Percentiles rank a stretch among this genome's conserved stretches.
Evolutionary conservation across 2,888 invertebrate genomes (phyloP).

Genomic region (Caenorhabditis afra): DNA sequence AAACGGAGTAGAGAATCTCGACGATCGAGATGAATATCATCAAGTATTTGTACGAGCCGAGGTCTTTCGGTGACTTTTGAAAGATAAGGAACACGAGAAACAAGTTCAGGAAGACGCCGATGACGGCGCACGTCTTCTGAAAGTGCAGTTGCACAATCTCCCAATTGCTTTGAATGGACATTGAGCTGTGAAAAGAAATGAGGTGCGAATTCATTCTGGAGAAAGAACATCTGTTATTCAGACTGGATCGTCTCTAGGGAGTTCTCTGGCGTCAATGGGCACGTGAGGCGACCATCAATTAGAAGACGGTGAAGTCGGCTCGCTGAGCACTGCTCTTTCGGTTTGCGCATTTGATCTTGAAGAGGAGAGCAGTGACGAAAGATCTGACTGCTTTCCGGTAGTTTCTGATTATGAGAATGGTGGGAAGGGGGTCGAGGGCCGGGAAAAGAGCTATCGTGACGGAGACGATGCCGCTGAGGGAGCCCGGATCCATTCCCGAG

Average conservation of each 20-base stretch:
- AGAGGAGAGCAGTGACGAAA: not conserved
- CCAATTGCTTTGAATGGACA: not conserved
- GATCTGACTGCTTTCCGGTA: constrained; percentile 19
- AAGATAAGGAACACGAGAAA: constrained; percentile 13
- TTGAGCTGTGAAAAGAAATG: too few species aligned
- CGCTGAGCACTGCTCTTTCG: too few species aligned
- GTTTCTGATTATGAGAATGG: constrained; percentile 32
- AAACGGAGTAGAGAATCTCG: constrained; percentile 10
- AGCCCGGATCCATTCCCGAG: constrained; percentile 6
- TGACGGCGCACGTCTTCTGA: constrained; percentile 2
- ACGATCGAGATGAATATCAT: constrained; percentile 26
- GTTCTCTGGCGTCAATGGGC: too few species aligned
- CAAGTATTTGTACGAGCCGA: constrained; percentile 36
- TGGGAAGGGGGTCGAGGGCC: constrained; percentile 40
- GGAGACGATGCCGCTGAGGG: constrained; percentile 21
- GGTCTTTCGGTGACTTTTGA: constrained; percentile 19
- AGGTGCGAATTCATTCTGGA: too few species aligned
- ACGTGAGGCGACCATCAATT: too few species aligned
- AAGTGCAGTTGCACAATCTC: constrained; percentile 4
- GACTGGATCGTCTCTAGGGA: too few species aligned
- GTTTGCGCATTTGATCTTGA: not conserved
- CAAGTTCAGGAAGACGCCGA: constrained; percentile 6
- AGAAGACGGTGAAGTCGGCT: too few species aligned
- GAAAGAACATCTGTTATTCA: too few species aligned
- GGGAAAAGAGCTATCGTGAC: constrained; percentile 38